phyloP scores from a whole-genome alignment of 2,113 vertebrate genomes.

The Antechinus stuartii region DNA sequence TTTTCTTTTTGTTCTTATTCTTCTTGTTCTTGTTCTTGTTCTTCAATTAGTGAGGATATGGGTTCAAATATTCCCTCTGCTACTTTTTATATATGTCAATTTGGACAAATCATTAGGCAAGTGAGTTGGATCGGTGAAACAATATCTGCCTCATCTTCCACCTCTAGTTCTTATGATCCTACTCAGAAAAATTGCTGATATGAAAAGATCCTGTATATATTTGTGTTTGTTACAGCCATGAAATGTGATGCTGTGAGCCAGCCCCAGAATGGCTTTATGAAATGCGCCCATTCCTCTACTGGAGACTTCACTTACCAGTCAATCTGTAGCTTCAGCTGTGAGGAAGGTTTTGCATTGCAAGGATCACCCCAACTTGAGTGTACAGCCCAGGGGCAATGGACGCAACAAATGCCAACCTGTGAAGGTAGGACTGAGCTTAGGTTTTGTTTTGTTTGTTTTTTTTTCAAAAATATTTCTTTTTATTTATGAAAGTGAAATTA shows the following conservation, averaged over 20 bases:
- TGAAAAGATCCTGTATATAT: neutral
- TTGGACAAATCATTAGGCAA: too few species aligned
- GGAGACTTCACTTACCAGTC: conserved; percentile 83
- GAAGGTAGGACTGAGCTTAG: conserved; percentile 79
- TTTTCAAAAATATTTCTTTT: too few species aligned
- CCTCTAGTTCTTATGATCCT: too few species aligned
- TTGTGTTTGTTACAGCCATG: conserved; percentile 73
- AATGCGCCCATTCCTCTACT: conserved; percentile 76
- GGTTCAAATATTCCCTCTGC: too few species aligned
- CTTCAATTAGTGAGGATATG: neutral
- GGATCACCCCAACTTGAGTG: conserved; percentile 79
- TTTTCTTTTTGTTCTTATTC: too few species aligned
- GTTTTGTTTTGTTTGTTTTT: too few species aligned
- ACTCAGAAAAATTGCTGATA: too few species aligned
- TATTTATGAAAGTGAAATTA: too few species aligned
- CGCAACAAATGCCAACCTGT: conserved; percentile 84
- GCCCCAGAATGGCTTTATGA: conserved; percentile 67
- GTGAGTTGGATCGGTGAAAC: too few species aligned
- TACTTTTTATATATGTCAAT: too few species aligned
- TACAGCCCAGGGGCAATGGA: conserved; percentile 82
- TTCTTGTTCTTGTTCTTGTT: too few species aligned
- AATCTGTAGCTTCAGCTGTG: conserved; percentile 85
- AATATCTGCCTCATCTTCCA: too few species aligned
- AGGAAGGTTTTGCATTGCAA: conserved; percentile 84
- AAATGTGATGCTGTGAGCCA: conserved; percentile 61